Base-by-base conservation (phyloP, 2,113 vertebrate genomes). In the Ardeotis arabs region DNA sequence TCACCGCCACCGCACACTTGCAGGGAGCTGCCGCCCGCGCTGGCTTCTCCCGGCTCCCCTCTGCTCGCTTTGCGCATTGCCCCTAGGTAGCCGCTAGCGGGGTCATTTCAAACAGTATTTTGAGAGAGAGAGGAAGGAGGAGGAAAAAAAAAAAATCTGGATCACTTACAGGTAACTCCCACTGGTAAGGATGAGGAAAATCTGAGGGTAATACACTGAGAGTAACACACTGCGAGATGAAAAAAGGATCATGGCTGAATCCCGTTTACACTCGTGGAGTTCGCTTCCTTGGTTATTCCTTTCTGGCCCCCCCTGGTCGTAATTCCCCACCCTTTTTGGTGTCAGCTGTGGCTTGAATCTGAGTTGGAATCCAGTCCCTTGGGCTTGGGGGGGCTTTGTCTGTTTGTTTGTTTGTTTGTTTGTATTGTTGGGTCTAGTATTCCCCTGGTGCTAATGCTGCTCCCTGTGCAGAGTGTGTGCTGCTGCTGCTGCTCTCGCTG, bases 151-250 rank as follows among this genome's bases (percentile, higher is more conserved):
- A 78, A 80, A 62, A 44, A 89, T 56, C 55, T 63, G 93, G 87
- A 69, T 87, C 89, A 99, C 99, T 99, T 98, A 99, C 99, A 99
- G 98, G 98, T 99, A 99, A 98, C 99, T 99, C 97, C 99, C 99
- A 96, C 99, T 99, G 98, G 99, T 99, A 97, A 99, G 98, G 98
- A 99, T 99, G 97, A 99, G 99, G 98, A 99, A 99, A 97, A 99
- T 99, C 98, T 99, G 99, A 87, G 99, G 99, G 91, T 99, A 99
- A 97, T 99, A 99, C 97, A 99, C 98, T 97, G 99, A 99, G 97
- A 99, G 98, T 97, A 99, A 98, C 93, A 99, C 99, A 98, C 99
- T 98, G 98, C 99, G 99, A 95, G 99, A 99, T 96, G 99, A 99
- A 97, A 99, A 98, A 97, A 99, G 98, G 98, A 99, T 99, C 99